Percentiles rank a stretch among this genome's conserved stretches.
phyloP scores from a whole-genome alignment of 2,113 vertebrate genomes.

The Panthera tigris region DNA sequence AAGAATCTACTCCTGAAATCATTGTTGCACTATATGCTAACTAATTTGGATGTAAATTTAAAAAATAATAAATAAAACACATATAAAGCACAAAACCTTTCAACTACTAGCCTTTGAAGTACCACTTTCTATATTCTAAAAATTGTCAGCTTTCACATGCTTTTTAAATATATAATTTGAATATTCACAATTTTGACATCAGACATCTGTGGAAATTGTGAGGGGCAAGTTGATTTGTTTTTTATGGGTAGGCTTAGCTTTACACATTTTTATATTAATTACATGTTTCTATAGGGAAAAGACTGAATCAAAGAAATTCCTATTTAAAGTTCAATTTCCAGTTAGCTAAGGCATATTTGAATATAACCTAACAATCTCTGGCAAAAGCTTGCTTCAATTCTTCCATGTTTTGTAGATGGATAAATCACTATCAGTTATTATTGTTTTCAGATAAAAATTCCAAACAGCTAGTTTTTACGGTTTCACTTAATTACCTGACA shows the following conservation, averaged over 20 bases:
- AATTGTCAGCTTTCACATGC: background rate
- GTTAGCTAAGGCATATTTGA: background rate
- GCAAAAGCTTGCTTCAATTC: background rate
- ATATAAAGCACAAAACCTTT: background rate
- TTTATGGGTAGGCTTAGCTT: background rate
- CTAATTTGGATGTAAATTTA: too few relatives aligned
- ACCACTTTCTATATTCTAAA: background rate
- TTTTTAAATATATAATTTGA: background rate
- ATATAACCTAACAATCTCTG: background rate
- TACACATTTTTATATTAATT: background rate
- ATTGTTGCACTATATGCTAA: too few relatives aligned
- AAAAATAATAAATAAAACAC: background rate
- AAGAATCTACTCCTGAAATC: too few relatives aligned
- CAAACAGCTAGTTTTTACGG: background rate
- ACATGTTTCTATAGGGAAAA: background rate
- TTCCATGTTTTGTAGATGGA: background rate
- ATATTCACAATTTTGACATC: background rate
- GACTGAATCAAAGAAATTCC: background rate
- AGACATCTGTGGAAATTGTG: background rate
- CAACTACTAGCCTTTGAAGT: background rate
- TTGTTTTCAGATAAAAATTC: background rate
- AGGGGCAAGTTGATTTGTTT: background rate
- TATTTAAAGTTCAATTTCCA: background rate
- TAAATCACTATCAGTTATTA: background rate
- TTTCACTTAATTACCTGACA: background rate